Conservation (phyloP, 2,113 vertebrate genomes). For the Gallinago media region DNA sequence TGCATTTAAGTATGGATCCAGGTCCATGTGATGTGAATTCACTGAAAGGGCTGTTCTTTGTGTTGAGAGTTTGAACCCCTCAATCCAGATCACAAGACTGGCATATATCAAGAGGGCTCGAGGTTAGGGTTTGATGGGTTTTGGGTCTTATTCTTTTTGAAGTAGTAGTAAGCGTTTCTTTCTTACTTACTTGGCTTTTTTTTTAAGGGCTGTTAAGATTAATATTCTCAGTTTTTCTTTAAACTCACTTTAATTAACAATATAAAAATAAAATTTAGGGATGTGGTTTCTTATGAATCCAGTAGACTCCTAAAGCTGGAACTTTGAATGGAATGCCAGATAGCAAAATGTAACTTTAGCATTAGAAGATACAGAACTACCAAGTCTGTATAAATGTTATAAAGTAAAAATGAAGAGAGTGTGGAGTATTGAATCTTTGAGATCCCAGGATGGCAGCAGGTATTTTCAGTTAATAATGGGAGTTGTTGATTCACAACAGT, state of each 20-base stretch:
- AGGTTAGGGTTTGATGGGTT: neutral
- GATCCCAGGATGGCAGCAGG: neutral
- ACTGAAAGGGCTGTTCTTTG: neutral
- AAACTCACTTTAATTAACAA: neutral
- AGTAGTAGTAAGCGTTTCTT: neutral
- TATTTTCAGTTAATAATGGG: slow-evolving; percentile 49
- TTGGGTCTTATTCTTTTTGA: neutral
- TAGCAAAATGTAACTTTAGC: neutral
- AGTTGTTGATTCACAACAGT: slow-evolving; percentile 2
- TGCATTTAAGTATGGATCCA: neutral
- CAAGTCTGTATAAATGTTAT: neutral
- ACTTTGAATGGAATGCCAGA: neutral
- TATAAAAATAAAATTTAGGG: neutral
- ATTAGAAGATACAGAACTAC: neutral
- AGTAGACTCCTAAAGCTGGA: neutral
- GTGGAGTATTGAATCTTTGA: neutral
- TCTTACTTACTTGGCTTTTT: neutral
- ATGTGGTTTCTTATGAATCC: neutral
- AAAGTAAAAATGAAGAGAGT: neutral
- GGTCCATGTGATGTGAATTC: neutral
- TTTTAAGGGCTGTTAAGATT: neutral
- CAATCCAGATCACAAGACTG: neutral
- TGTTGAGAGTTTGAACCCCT: neutral
- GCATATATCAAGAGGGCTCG: neutral
- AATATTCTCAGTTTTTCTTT: neutral